Evolutionary conservation across 2,797 vertebrate species (phyloP).

Genomic region (Sebastes itinus): DNA sequence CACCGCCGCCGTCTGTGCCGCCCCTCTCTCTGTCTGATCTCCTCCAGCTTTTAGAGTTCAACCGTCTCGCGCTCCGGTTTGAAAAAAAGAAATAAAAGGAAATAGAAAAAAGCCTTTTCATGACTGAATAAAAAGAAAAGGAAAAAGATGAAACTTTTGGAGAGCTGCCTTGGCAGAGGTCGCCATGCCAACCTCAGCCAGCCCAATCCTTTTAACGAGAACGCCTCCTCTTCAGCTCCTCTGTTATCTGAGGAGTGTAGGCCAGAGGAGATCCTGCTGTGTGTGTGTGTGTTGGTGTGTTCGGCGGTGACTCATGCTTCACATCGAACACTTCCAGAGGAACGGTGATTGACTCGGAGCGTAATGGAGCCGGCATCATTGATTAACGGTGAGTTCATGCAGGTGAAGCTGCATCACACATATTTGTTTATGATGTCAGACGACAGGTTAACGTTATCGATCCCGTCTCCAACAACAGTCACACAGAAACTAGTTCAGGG

Average conservation of each 20-base stretch:
- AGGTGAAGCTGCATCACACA: slow-evolving; percentile 29
- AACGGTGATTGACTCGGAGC: slow-evolving; percentile 23
- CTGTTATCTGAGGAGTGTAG: slow-evolving; percentile 35
- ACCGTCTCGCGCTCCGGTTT: not conserved
- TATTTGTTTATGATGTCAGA: slow-evolving; percentile 32
- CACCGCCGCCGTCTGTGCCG: not conserved
- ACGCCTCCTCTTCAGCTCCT: slow-evolving; percentile 51
- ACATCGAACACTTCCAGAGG: slow-evolving; percentile 8
- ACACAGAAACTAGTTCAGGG: not conserved
- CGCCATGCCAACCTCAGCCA: slow-evolving; percentile 57
- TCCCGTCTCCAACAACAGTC: not conserved
- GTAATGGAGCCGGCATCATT: slow-evolving; percentile 11
- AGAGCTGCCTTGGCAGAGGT: slow-evolving; percentile 47
- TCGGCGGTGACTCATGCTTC: slow-evolving; percentile 42
- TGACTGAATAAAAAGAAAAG: not conserved
- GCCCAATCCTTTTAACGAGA: slow-evolving; percentile 53
- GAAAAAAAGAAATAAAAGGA: not conserved
- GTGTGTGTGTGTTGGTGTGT: slow-evolving; percentile 1
- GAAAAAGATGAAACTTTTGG: slow-evolving; percentile 30
- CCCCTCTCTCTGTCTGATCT: slow-evolving; percentile 21
- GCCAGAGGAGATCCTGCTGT: slow-evolving; percentile 35
- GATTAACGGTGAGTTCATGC: slow-evolving; percentile 29
- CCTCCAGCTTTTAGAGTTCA: slow-evolving; percentile 15
- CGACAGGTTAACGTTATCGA: slow-evolving; percentile 25
- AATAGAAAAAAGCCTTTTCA: slow-evolving; percentile 4